Conservation (phyloP, 2,797 vertebrate genomes). For the Percopsis omiscomaycus region DNA sequence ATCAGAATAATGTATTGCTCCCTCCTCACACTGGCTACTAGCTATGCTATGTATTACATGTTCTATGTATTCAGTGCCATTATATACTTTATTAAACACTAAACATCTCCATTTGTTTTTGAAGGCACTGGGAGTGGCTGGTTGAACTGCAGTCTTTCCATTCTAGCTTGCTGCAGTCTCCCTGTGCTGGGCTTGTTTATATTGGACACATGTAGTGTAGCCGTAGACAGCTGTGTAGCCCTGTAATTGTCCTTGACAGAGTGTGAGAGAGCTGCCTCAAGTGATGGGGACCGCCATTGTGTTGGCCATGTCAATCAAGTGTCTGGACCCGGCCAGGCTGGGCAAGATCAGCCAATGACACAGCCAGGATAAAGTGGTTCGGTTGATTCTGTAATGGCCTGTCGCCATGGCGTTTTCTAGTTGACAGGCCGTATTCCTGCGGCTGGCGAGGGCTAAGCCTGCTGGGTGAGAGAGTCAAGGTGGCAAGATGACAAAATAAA, state of each 20-base stretch:
- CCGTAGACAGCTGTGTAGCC: slow-evolving; percentile 44
- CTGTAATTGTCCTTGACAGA: slow-evolving; percentile 69
- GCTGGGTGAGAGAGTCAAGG: slow-evolving; percentile 44
- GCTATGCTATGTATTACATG: slow-evolving; percentile 17
- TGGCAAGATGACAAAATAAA: slow-evolving; percentile 19
- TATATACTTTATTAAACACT: slow-evolving; percentile 9
- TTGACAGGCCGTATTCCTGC: slow-evolving; percentile 60
- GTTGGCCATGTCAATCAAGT: slow-evolving; percentile 59
- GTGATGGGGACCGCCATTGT: slow-evolving; percentile 52
- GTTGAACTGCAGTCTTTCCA: slow-evolving; percentile 18
- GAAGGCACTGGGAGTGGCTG: neutral
- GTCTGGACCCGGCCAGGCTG: slow-evolving; percentile 28
- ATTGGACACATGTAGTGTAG: slow-evolving; percentile 46
- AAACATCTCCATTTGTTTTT: neutral
- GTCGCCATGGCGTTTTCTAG: slow-evolving; percentile 61
- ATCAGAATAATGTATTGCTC: slow-evolving; percentile 14
- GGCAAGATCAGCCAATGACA: slow-evolving; percentile 48
- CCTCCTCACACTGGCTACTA: neutral
- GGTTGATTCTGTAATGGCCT: slow-evolving; percentile 67
- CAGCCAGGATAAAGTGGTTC: slow-evolving; percentile 60
- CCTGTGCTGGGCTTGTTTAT: slow-evolving; percentile 44
- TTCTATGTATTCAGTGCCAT: neutral
- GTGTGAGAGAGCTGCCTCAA: slow-evolving; percentile 48
- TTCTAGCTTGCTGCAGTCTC: slow-evolving; percentile 26
- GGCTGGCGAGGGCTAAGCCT: slow-evolving; percentile 22